A percentile compares a stretch with the other conserved stretches of the same genome.
Evolutionary conservation across 2,113 vertebrate genomes (phyloP).

Genomic region (Parotia lawesii): DNA sequence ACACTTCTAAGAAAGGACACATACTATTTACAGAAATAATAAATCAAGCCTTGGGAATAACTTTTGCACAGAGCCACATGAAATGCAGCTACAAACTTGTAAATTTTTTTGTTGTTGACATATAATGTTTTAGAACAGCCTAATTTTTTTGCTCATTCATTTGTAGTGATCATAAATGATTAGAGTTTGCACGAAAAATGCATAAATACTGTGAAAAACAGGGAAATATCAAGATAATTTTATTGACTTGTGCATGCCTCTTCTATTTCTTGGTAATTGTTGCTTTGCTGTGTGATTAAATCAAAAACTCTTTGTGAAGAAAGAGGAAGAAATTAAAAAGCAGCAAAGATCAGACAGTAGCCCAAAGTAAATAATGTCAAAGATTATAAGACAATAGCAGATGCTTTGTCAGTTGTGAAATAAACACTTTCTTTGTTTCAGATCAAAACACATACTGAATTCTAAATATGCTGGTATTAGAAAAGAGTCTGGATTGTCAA

Average conservation of each 20-base stretch:
- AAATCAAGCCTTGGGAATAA: neutral
- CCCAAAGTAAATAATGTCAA: neutral
- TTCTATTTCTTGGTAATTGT: neutral
- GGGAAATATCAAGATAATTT: neutral
- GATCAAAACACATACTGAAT: neutral
- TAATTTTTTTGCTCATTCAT: neutral
- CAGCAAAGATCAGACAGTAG: neutral
- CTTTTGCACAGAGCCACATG: neutral
- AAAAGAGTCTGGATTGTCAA: neutral
- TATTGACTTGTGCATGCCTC: neutral
- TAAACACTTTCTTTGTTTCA: neutral
- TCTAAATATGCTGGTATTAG: neutral
- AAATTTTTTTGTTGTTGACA: neutral
- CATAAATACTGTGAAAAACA: neutral
- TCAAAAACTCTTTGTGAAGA: neutral
- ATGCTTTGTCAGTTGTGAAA: neutral
- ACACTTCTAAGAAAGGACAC: conserved; percentile 13
- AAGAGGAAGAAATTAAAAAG: conserved; percentile 5
- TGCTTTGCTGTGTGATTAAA: conserved; percentile 6
- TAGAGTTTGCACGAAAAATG: neutral
- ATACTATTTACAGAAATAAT: neutral
- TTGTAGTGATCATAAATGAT: neutral
- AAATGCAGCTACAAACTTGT: neutral
- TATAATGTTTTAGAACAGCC: neutral
- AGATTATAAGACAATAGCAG: neutral